Conservation (phyloP, 37 sponge, comb jelly and placozoan species). For the Hexactinellida sp. region DNA sequence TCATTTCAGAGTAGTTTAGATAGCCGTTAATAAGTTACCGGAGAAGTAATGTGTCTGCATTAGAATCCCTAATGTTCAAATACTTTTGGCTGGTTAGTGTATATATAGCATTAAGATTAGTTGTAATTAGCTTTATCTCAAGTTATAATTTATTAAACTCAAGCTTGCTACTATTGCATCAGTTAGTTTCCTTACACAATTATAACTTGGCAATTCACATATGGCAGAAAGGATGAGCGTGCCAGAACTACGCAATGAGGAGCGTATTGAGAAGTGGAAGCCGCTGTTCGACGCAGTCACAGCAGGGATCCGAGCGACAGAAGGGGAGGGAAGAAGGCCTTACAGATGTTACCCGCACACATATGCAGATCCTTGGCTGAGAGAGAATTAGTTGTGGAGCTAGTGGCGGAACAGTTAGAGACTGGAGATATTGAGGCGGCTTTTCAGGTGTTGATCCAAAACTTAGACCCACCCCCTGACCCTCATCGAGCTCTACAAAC, state of each 20-base stretch:
- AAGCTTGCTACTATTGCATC: not conserved
- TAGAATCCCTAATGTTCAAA: no score
- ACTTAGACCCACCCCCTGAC: slow-evolving; percentile 2
- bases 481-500: not conserved
- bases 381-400: not conserved
- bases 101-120: no score
- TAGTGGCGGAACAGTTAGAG: not conserved
- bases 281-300: not conserved
- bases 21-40: no score
- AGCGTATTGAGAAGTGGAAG: not conserved
- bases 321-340: not conserved
- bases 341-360: slow-evolving; percentile 1
- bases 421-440: not conserved
- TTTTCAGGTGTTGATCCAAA: not conserved
- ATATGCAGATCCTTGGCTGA: not conserved
- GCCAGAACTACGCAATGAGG: not conserved
- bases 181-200: not conserved
- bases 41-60: no score
- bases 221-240: not conserved
- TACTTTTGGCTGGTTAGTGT: no score
- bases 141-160: slow-evolving; percentile 10
- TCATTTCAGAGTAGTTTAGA: no score
- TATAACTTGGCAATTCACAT: not conserved
- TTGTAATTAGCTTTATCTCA: no score
- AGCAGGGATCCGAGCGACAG: not conserved